Evolutionary conservation across 2,888 invertebrate species (phyloP), one percentile per base, ranked within the genome.

Genomic region (Trypoxylon attenuatum): DNA sequence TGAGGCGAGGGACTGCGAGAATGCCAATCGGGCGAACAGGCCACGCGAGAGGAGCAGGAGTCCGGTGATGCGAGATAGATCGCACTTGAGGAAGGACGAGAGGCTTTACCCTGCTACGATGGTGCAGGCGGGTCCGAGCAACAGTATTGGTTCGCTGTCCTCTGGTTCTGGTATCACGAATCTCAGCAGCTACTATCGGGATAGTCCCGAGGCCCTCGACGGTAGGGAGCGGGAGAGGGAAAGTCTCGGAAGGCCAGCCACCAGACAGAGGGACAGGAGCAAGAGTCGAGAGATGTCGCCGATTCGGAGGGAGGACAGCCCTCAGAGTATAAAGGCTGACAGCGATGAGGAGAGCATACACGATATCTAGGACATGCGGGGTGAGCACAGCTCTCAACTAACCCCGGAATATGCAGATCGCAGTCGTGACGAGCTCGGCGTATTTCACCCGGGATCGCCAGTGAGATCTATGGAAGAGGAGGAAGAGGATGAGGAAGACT

Each of bases 81-180:
- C 66, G 0, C 66, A 64, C 0, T 33, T 65, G 15, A 53, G 66
- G 23, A 67, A 67, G 29, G 66, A 67, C 27, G 68, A 68, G n/a
- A 53, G 66, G 5, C 76, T 84, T 3, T 91, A 91, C 88, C 47
- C 66, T 57, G 82, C 92, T 1, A 89, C 90, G 47, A 90, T 91
- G 84, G 88, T 91, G 69, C 87, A 92, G 58, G 91, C 92, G 4
- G 92, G 92, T 2, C 92, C 93, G 1, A 92, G 92, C 56, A 91
- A 92, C 39, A 92, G 92, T 78, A 87, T 92, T 25, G 91, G 91
- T 23, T 89, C 91, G 6, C 87, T 93, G 6, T 91, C 93, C 13
- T 93, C 91, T 59, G 93, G 93, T 67, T 93, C 86, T 23, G 82
- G 79, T 49, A 73, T 85, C 18, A 77, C 83, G 22, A 83, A 71